Conservation (phyloP, 2,113 vertebrate genomes). For the Desmodus rotundus region DNA sequence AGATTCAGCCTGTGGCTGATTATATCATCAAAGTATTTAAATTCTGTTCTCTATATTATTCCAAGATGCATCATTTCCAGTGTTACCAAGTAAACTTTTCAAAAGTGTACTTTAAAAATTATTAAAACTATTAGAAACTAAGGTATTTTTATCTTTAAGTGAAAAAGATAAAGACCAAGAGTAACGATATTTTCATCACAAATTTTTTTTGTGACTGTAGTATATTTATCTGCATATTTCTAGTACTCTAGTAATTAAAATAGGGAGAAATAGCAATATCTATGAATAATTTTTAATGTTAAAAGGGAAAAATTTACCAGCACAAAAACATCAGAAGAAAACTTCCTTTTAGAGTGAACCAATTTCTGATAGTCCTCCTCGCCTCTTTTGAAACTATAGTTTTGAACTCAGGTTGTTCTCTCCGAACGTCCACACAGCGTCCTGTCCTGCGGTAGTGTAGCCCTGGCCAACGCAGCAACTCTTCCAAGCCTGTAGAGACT, state of each 20-base stretch:
- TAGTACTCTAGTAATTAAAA: background rate
- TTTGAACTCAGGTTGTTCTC: background rate
- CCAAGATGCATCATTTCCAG: slow-evolving; percentile 11
- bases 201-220: background rate
- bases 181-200: background rate
- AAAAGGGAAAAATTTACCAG: background rate
- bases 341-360: background rate
- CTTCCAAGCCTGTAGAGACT: background rate
- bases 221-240: slow-evolving; percentile 1
- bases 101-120: background rate
- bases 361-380: background rate
- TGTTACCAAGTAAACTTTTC: background rate
- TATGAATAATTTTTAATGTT: background rate
- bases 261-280: background rate
- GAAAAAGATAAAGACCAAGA: slow-evolving; percentile 21
- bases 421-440: background rate
- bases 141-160: slow-evolving; percentile 3
- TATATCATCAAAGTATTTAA: slow-evolving; percentile 1
- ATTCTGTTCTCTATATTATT: background rate
- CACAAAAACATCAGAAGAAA: background rate
- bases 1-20: background rate
- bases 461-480: background rate
- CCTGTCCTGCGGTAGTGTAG: background rate
- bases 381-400: background rate
- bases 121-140: background rate